A percentile compares a stretch with the other conserved stretches of the same genome.
Conservation (phyloP, 2,113 vertebrate species). For the Guaruba guarouba region DNA sequence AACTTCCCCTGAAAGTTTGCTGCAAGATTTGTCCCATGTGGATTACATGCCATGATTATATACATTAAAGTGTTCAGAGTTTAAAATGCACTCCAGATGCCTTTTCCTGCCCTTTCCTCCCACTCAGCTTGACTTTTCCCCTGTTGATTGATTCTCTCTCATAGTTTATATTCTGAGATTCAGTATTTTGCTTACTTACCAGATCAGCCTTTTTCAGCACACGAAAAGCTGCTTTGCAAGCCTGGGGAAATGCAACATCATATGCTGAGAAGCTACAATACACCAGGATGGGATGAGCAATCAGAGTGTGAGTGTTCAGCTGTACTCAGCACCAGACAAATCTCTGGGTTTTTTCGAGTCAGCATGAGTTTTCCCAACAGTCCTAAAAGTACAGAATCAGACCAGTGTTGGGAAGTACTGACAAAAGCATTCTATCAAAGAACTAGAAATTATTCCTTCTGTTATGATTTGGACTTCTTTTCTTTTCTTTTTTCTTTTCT, state of each 20-base stretch:
- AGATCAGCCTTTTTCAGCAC: neutral
- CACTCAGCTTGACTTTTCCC: slow-evolving; percentile 8
- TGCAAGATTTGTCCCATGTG: neutral
- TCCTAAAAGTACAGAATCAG: neutral
- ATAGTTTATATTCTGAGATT: neutral
- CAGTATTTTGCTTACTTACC: neutral
- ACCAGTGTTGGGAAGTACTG: neutral
- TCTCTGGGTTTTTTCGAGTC: slow-evolving; percentile 4
- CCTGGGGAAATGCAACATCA: neutral
- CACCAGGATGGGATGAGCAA: neutral
- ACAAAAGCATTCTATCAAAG: neutral
- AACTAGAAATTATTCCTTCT: neutral
- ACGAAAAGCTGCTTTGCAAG: neutral
- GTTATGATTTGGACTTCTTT: neutral
- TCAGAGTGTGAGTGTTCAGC: neutral
- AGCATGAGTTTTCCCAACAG: neutral
- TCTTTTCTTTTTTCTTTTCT: too few relatives aligned
- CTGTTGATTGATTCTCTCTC: neutral
- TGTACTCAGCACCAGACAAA: neutral
- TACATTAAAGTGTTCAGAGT: neutral
- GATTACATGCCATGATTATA: neutral
- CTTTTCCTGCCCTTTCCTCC: slow-evolving; percentile 29
- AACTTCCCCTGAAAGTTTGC: neutral
- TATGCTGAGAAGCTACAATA: neutral
- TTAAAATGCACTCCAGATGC: slow-evolving; percentile 40